Base-by-base conservation (phyloP, 2,113 vertebrate species). In the Bettongia penicillata region DNA sequence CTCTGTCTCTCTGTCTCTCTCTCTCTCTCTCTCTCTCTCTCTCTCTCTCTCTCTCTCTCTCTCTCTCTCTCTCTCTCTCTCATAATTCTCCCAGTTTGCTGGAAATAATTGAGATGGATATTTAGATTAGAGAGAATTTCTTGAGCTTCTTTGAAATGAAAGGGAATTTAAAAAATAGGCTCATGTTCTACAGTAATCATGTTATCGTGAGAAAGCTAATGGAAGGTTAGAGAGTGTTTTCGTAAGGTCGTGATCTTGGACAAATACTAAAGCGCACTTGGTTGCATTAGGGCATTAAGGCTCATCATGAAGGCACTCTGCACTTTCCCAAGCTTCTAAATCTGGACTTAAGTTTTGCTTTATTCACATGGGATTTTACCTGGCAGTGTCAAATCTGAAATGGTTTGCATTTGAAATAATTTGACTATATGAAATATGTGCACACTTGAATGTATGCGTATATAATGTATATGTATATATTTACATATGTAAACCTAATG, bases 41-140 rank as follows among this genome's bases (percentile, higher is more conserved):
- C 55, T 55, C 5, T 25, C 24, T 55, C 1, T 25, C 24, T 55
- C 24, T 10, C 8, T 57, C 55, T 57, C 25, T 53, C 25, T 57
- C 25, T 26, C 25, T 53, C 25, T 26, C 55, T 57, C 26, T 6
- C 24, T 55, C 53, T 55, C 25, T 28, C 3, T 68, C 31, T 68
- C 1, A 0, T 57, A 96, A 95, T 47, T 84, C 43, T 55, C 91
- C 91, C 92, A 91, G 97, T 97, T 96, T 96, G 90, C 94, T 96
- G 94, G 93, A 91, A 95, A 48, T 97, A 96, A 97, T 93, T 89
- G 94, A 97, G 93, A 95, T 50, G 77, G 92, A 96, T 90, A 50
- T 93, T 92, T 89, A 91, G 61, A 97, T 95, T 84, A 90, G 50
- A 61, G 92, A 93, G 93, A 92, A n/a, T 53, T 94, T 61, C 95